Evolutionary conservation across 2,113 vertebrate genomes (phyloP).

Genomic region (Centropristis striata): DNA sequence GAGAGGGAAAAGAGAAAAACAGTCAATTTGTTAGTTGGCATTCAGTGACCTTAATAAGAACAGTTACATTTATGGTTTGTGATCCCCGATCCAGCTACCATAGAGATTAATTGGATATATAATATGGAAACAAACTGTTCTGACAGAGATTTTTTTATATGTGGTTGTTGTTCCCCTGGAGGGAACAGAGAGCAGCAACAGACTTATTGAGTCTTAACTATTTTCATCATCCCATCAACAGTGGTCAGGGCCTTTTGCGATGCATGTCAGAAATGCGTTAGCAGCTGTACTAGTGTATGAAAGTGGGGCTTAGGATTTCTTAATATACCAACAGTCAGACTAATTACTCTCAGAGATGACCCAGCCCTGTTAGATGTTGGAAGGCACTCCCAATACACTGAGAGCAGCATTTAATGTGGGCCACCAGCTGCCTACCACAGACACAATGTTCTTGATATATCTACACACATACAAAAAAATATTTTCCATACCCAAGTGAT

Average conservation of each 20-base stretch:
- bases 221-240: background rate
- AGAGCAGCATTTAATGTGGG: slow-evolving; percentile 14
- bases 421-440: slow-evolving; percentile 12
- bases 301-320: background rate
- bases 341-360: slow-evolving; percentile 5
- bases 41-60: background rate
- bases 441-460: background rate
- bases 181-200: background rate
- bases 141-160: slow-evolving; percentile 9
- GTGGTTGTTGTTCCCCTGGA: background rate
- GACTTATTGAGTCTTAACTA: background rate
- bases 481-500: background rate
- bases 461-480: background rate
- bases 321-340: background rate
- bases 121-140: background rate
- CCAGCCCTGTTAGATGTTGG: slow-evolving; percentile 6
- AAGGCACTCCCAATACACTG: slow-evolving; percentile 9
- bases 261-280: slow-evolving; percentile 7
- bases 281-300: slow-evolving; percentile 1
- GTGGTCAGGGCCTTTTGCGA: background rate
- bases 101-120: background rate
- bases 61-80: slow-evolving; percentile 11
- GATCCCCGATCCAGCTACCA: background rate
- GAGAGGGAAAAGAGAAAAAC: background rate
- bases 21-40: background rate